A percentile compares a stretch with the other conserved stretches of the same genome.
phyloP scores from a whole-genome alignment of 2,888 invertebrate genomes.

The Epinotia bilunana region DNA sequence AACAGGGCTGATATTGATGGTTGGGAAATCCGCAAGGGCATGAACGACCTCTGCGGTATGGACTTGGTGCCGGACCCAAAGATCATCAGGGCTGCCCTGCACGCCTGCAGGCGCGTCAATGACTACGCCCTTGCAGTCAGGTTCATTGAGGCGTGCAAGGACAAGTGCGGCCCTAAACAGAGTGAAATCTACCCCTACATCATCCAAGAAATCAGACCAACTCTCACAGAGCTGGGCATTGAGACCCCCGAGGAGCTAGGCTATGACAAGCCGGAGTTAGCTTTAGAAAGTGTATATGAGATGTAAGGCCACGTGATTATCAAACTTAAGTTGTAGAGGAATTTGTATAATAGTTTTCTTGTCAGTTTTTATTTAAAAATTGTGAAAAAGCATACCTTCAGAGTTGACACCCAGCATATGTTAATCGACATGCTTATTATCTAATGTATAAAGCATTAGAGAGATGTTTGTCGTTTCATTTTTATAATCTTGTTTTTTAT shows the following conservation, averaged over 20 bases:
- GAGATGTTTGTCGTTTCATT: constrained; percentile 63
- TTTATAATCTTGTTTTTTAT: constrained; percentile 45
- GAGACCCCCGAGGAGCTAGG: constrained; percentile 97
- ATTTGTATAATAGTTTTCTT: constrained; percentile 79
- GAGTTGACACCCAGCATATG: constrained; percentile 51
- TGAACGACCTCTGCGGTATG: constrained; percentile 94
- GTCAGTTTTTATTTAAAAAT: constrained; percentile 71
- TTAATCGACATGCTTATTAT: constrained; percentile 63
- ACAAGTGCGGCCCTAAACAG: constrained; percentile 91
- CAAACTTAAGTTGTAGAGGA: constrained; percentile 72
- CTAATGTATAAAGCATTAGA: constrained; percentile 73
- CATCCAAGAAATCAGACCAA: constrained; percentile 95
- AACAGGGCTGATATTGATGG: constrained; percentile 94
- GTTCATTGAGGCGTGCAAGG: constrained; percentile 95
- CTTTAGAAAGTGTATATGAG: constrained; percentile 89
- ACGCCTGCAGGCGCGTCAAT: constrained; percentile 96
- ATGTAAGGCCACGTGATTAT: constrained; percentile 74
- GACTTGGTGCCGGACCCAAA: constrained; percentile 97
- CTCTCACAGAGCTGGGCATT: constrained; percentile 96
- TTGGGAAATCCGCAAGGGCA: constrained; percentile 97
- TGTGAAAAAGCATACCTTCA: constrained; percentile 63
- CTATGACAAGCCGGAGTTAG: constrained; percentile 98
- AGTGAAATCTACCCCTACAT: constrained; percentile 94
- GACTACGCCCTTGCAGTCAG: constrained; percentile 97
- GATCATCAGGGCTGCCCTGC: constrained; percentile 93